Percentiles rank a stretch among this genome's conserved stretches.
These are phyloP conservation scores for Scolopax mira DNA, from an alignment of 2,113 vertebrate species.

Conservation along the genomic window DNA sequence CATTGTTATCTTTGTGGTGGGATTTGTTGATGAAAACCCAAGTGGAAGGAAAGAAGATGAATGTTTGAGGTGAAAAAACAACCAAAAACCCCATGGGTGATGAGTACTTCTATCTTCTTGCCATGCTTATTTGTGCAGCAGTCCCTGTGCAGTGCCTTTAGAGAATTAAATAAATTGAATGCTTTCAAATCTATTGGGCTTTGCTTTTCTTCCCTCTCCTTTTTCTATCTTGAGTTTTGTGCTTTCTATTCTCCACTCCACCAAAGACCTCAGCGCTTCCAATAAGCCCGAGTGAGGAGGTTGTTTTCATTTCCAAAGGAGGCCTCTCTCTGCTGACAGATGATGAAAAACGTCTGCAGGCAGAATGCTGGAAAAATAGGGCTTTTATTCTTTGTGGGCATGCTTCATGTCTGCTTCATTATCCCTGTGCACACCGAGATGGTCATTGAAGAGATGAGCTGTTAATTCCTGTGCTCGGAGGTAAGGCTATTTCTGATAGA, in stretches of 20 bases:
- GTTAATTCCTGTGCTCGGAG: conserved; percentile 7
- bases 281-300: background rate
- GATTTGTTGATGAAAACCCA: background rate
- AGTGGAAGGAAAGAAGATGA: background rate
- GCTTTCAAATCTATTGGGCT: background rate
- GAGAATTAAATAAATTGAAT: background rate
- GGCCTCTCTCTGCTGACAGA: background rate
- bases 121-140: background rate
- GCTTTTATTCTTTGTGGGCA: background rate
- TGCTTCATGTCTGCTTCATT: background rate
- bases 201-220: background rate
- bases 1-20: fast-evolving
- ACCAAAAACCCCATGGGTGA: background rate
- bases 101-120: background rate
- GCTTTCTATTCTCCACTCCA: background rate
- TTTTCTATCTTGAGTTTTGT: background rate
- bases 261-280: background rate
- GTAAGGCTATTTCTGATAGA: background rate
- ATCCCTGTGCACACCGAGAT: background rate
- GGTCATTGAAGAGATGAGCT: background rate
- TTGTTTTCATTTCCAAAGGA: conserved; percentile 6
- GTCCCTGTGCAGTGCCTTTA: background rate
- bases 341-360: conserved; percentile 29
- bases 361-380: background rate
- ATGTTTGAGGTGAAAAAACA: background rate